Percentiles rank a stretch among this genome's conserved stretches.
phyloP scores from a whole-genome alignment of 2,888 invertebrate genomes.

The Tanypteryx hageni region DNA sequence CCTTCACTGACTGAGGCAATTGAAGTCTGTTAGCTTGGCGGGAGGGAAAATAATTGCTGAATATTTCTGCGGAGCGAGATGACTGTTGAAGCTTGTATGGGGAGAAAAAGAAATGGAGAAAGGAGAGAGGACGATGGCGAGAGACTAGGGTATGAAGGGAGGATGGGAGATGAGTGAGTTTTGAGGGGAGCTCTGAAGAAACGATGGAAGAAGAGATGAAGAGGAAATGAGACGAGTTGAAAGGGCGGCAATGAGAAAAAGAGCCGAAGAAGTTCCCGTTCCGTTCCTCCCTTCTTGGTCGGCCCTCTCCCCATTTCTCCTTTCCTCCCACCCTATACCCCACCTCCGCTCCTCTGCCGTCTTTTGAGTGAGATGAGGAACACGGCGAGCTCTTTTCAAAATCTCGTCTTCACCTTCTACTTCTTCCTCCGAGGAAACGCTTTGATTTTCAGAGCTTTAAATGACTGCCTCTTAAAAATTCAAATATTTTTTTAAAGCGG shows the following conservation, averaged over 20 bases:
- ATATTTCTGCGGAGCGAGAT: conserved; percentile 11
- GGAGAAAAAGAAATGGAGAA: background rate
- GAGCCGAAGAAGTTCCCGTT: conserved; percentile 3
- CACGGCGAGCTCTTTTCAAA: conserved; percentile 5
- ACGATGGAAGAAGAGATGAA: background rate
- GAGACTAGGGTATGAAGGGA: background rate
- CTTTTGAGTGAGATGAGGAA: background rate
- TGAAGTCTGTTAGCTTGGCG: conserved; percentile 14
- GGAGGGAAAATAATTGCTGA: conserved; percentile 8
- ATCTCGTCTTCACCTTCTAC: background rate
- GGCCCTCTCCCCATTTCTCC: too few species aligned
- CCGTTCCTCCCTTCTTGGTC: background rate
- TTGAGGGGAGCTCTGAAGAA: too few species aligned
- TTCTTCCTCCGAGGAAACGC: background rate
- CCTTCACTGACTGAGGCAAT: background rate
- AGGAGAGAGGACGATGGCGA: background rate
- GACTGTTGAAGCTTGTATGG: background rate
- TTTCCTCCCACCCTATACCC: background rate
- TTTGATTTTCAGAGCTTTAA: background rate
- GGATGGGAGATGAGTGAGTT: too few species aligned
- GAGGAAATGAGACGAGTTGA: conserved; percentile 16
- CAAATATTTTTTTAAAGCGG: background rate
- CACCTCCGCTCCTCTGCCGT: background rate
- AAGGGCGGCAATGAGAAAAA: conserved; percentile 19
- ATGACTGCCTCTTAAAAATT: background rate